Percentiles rank a stretch among this genome's conserved stretches.
Evolutionary conservation across 1,140 invertebrate genomes (phyloP).

Genomic region (Bombus huntii): DNA sequence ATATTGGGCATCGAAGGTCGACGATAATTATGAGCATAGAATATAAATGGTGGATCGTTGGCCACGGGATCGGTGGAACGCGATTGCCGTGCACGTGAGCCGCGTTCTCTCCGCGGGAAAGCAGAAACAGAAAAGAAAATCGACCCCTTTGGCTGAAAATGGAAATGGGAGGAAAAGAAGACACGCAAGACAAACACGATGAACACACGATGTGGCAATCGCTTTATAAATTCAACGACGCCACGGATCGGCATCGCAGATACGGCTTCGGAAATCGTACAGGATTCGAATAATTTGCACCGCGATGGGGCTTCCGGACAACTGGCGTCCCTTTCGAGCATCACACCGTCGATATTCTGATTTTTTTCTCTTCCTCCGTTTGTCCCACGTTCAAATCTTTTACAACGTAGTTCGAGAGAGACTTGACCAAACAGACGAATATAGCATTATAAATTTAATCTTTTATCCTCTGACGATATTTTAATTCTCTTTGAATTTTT

Average conservation of each 20-base stretch:
- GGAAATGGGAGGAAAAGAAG: slow-evolving; percentile 3
- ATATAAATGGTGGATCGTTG: slow-evolving; percentile 66
- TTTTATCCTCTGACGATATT: no score
- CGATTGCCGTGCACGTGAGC: slow-evolving; percentile 56
- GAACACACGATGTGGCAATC: slow-evolving; percentile 61
- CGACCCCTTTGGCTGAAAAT: slow-evolving; percentile 18
- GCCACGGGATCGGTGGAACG: slow-evolving; percentile 52
- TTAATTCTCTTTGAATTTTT: no score
- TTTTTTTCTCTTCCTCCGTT: slow-evolving; percentile 20
- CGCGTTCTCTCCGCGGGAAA: slow-evolving; percentile 17
- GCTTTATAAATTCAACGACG: slow-evolving; percentile 73
- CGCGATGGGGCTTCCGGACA: slow-evolving; percentile 72
- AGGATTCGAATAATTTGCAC: slow-evolving; percentile 81
- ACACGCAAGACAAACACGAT: slow-evolving; percentile 5
- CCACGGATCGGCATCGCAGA: slow-evolving; percentile 68
- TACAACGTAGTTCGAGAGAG: background rate
- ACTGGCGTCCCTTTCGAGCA: slow-evolving; percentile 9
- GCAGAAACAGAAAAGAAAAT: slow-evolving; percentile 6
- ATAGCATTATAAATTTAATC: no score
- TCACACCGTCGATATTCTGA: background rate
- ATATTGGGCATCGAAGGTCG: slow-evolving; percentile 63
- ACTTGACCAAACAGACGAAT: background rate
- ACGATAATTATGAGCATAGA: slow-evolving; percentile 64
- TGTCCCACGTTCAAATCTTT: background rate
- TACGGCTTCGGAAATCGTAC: slow-evolving; percentile 82